Evolutionary conservation across 2,888 invertebrate genomes (phyloP), one percentile per base, ranked within the genome.

Genomic region (Bombyx huttoni): DNA sequence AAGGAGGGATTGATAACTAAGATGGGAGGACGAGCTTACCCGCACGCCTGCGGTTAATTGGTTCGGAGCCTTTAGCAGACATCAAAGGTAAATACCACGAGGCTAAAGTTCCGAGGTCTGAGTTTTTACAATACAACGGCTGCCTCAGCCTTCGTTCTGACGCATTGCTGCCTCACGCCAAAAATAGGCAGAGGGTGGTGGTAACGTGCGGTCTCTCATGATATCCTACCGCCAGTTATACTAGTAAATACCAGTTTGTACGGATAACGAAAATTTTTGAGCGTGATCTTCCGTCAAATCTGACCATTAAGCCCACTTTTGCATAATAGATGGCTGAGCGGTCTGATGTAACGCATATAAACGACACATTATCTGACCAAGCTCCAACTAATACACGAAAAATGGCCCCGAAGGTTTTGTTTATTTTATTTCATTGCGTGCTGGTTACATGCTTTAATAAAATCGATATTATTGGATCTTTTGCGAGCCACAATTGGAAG

Each of bases 381-480:
- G 40, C 24, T 24, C 5, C 24, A 7, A 40, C 9, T 5, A 10
- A 40, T 40, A 40, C 40, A 40, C 40, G 0, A 40, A 40, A 40
- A 8, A 40, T 40, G 40, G 3, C 40, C 1, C 3, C 12, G 40
- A 40, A 40, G 12, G 7, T 10, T 40, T 12, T 40, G 12, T 10
- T 40, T 40, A 8, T 40, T 10, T 40, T 40, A 40, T 40, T 40
- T 40, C 7, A 12, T 40, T 40, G 40, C 12, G 8, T 7, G 8
- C 12, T 40, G n/a, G 50, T 13, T 46, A 14, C 53, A 13, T 48
- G 52, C 40, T 51, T 47, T 7, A 54, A 56, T 51, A 53, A 47
- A 12, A 54, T 67, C n/a, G 58, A 70, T 51, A 59, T 68, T 57
- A 53, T 81, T 10, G 40, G 66, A n/a, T 70, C 81, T 0, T 84